Conservation (phyloP, 2,113 vertebrate genomes). For the Tetrao urogallus region DNA sequence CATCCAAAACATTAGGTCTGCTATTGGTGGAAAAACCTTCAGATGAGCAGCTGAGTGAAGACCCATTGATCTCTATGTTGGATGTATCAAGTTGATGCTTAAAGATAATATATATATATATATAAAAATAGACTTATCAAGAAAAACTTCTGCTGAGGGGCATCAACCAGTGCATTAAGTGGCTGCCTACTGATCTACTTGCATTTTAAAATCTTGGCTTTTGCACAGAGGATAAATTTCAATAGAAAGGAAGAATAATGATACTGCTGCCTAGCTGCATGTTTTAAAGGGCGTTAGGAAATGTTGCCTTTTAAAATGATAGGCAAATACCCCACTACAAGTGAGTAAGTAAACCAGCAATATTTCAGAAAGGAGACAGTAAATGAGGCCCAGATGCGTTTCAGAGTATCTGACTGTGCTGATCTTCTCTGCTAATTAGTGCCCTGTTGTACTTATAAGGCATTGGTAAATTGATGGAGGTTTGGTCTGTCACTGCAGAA, state of each 20-base stretch:
- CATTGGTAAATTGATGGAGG: background rate
- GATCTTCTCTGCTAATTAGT: background rate
- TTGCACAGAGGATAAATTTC: background rate
- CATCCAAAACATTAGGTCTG: background rate
- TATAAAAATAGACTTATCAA: background rate
- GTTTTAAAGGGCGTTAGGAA: background rate
- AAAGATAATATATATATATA: background rate
- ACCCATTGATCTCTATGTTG: background rate
- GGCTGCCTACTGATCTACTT: background rate
- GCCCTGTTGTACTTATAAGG: background rate
- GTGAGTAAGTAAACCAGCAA: background rate
- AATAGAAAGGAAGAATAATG: background rate
- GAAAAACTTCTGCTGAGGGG: background rate
- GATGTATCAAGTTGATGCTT: background rate
- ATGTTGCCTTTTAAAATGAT: background rate
- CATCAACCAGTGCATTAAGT: background rate
- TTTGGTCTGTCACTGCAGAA: background rate
- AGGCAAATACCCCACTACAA: background rate
- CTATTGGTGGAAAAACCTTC: background rate
- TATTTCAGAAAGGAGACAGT: background rate
- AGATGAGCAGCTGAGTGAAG: background rate
- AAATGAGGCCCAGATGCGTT: background rate
- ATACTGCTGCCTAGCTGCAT: background rate
- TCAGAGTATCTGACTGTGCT: background rate
- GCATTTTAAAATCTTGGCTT: background rate